phyloP scores from a whole-genome alignment of 2,113 vertebrate genomes.

The Dicentrarchus labrax region DNA sequence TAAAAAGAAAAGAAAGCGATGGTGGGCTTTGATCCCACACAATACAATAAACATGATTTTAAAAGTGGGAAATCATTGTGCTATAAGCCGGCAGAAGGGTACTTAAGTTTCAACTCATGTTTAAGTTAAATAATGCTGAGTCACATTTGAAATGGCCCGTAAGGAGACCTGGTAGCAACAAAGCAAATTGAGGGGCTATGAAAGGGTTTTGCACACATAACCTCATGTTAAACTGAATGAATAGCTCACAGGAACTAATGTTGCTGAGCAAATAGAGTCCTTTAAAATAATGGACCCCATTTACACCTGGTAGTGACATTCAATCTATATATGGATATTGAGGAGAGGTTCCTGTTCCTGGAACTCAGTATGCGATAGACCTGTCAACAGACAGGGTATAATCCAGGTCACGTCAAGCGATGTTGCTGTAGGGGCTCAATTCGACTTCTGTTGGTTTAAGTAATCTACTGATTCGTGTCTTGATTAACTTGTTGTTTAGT shows the following conservation, averaged over 20 bases:
- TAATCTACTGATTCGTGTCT: too few species aligned
- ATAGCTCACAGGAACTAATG: neutral
- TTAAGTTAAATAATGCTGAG: slow-evolving; percentile 12
- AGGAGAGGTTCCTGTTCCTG: neutral
- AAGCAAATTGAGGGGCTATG: neutral
- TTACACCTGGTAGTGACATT: neutral
- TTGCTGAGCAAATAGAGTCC: neutral
- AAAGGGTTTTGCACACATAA: neutral
- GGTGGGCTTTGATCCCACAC: slow-evolving; percentile 54
- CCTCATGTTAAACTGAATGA: neutral
- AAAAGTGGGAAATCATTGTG: neutral
- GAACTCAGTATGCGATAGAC: neutral
- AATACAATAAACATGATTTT: slow-evolving; percentile 10
- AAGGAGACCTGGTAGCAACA: neutral
- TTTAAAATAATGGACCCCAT: neutral
- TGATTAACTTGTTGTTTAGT: too few species aligned
- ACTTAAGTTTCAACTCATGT: neutral
- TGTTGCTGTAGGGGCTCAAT: neutral
- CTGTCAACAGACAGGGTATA: neutral
- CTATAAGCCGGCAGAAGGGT: neutral
- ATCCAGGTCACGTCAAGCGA: neutral
- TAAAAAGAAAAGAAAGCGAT: slow-evolving; percentile 37
- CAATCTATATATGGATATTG: neutral
- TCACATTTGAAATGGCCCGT: too few species aligned
- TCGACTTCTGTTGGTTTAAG: neutral